Base-by-base conservation (phyloP, 2,113 vertebrate species). In the Gavia stellata region DNA sequence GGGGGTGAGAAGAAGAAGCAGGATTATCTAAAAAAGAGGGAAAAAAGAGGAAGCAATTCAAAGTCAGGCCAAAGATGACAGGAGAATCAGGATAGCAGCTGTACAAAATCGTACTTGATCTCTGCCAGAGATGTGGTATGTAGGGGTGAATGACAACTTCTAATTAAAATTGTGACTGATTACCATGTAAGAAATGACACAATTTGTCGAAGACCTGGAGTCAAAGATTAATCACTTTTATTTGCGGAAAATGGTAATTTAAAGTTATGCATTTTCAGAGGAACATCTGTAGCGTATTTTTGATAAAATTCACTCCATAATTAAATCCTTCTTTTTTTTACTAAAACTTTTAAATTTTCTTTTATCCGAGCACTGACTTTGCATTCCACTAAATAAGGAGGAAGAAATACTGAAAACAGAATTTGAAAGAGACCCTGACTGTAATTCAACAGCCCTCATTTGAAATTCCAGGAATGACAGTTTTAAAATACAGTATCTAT, bases 121-220 rank as follows among this genome's bases (percentile, higher is more conserved):
- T 86, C 75, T 96, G 86, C 68, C 93, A 96, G 95, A 94, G 94
- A 97, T 68, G 86, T 92, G 80, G 81, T 92, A 63, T 91, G 83
- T 82, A 86, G 67, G 63, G 89, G 87, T 85, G 95, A 98, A 96
- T 96, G 97, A 97, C 97, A 98, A 97, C 93, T 96, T 95, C 95
- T 97, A 97, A 98, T 97, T 98, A 97, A 97, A 97, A 88, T 88
- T 81, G 85, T 94, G 89, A 93, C 83, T 97, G 92, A 97, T 98
- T 97, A 96, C 80, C 84, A 88, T 97, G 91, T 91, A 97, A 92
- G 91, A 96, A 95, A 89, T 81, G 93, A 86, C 90, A 97, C 58
- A 86, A 88, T 96, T 96, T 97, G 58, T 90, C 0, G 79, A 92
- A 94, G 96, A 95, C 91, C 97, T 95, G 79, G 65, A 95, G 56